Evolutionary conservation across 1,140 invertebrate species (phyloP).

Genomic region (Zaprionus africanus): DNA sequence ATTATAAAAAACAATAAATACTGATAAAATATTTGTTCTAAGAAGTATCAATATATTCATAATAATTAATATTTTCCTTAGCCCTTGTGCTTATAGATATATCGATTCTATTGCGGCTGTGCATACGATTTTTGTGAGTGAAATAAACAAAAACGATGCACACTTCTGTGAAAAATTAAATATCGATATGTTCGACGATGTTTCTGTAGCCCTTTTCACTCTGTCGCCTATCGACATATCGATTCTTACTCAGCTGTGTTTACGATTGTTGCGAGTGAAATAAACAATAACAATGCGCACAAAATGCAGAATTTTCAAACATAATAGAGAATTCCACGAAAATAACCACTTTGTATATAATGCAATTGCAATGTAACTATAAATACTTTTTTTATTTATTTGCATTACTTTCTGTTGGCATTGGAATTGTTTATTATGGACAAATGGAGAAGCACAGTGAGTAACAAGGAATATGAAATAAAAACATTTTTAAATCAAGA

Average conservation of each 20-base stretch:
- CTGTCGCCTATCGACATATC: conserved; percentile 5
- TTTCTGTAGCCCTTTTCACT: too few relatives aligned
- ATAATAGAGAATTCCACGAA: not conserved
- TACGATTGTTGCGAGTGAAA: conserved; percentile 6
- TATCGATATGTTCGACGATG: too few relatives aligned
- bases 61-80: not conserved
- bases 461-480: not conserved
- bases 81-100: not conserved
- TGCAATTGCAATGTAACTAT: conserved; percentile 22
- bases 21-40: not conserved
- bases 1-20: too few relatives aligned
- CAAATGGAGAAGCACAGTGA: conserved; percentile 20
- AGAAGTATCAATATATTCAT: not conserved
- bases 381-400: conserved; percentile 21
- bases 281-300: not conserved
- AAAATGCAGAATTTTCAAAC: not conserved
- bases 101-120: too few relatives aligned
- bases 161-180: not conserved
- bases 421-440: conserved; percentile 23
- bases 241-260: not conserved
- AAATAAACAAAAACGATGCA: not conserved
- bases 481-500: not conserved
- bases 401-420: conserved; percentile 15
- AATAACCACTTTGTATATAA: not conserved
- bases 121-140: conserved; percentile 8